Evolutionary conservation across 1,140 invertebrate species (phyloP), one percentile per base, ranked within the genome.

Genomic region (Drosophila sulfurigaster): DNA sequence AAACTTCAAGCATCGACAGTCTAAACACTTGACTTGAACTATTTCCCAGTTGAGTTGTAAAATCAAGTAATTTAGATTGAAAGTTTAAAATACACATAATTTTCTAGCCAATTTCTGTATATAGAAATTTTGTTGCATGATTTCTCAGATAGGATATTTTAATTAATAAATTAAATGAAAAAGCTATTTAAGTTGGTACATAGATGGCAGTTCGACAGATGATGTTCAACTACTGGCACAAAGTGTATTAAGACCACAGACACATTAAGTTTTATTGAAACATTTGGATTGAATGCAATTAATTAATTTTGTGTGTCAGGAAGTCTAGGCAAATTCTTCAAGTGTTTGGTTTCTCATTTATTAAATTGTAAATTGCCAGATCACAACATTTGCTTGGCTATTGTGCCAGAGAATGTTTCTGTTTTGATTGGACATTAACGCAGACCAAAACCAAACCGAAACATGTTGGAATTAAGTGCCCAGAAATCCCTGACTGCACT

Each of bases 321-420:
- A 25, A 25, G 20, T 25, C 20, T 3, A 3, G 3, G 20, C 20
- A 25, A 25, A 20, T 41, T 71, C 69, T 30, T 72, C 56, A 88
- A 88, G 74, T 88, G 80, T 75, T 83, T 77, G 66, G 57, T 63
- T 83, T 83, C 80, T 80, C 85, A 88, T 88, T 89, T 83, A 89
- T 88, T 88, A 83, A 81, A 88, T 78, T 70, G 77, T 65, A 67
- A 69, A 59, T 75, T 65, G 15, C 46, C 46, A 45, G 43, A 54
- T 46, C 38, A 77, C 51, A 52, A 51, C 15, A 20, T 51, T 41
- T 16, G 3, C 16, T 16, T 20, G 15, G 41, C 7, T 38, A 63
- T 7, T 43, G 13, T 51, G 46, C 43, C 58, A 65, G 5, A 5
- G 51, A 32, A 8, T 54, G 78, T 73, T 75, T 79, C 60, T 87